phyloP scores from a whole-genome alignment of 2,113 vertebrate species.

The Channa argus region DNA sequence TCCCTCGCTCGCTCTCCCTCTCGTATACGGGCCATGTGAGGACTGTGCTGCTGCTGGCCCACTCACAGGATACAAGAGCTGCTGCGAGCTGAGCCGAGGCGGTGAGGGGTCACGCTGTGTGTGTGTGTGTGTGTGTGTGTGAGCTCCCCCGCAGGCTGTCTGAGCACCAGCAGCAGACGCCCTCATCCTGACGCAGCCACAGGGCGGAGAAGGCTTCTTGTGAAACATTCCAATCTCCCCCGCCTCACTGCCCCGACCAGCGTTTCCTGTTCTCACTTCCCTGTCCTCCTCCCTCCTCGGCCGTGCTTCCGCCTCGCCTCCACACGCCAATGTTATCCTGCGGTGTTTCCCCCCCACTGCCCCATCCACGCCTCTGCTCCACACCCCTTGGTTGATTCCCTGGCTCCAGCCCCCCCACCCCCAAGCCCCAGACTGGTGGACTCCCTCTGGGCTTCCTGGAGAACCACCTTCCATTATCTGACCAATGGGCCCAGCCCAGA shows the following conservation, averaged over 20 bases:
- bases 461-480: slow-evolving; percentile 86
- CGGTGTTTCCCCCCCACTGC: slow-evolving; percentile 28
- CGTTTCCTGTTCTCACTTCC: slow-evolving; percentile 85
- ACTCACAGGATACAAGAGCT: slow-evolving; percentile 78
- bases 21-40: slow-evolving; percentile 48
- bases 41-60: slow-evolving; percentile 32
- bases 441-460: slow-evolving; percentile 83
- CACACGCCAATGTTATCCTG: slow-evolving; percentile 35
- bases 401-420: slow-evolving; percentile 58
- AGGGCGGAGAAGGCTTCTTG: slow-evolving; percentile 81
- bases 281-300: slow-evolving; percentile 34
- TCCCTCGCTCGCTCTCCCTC: slow-evolving; percentile 20
- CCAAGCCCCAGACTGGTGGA: slow-evolving; percentile 80
- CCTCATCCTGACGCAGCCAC: slow-evolving; percentile 85
- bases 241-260: slow-evolving; percentile 68
- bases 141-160: slow-evolving; percentile 32
- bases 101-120: slow-evolving; percentile 69
- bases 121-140: slow-evolving; percentile 30
- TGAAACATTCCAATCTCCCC: slow-evolving; percentile 87
- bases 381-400: slow-evolving; percentile 56
- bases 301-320: slow-evolving; percentile 29
- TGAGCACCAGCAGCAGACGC: slow-evolving; percentile 69
- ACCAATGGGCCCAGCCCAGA: slow-evolving; percentile 51
- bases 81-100: slow-evolving; percentile 51
- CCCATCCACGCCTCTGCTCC: background rate